Conservation (phyloP, 1,140 invertebrate species). For the Cyphomyrmex costatus region DNA sequence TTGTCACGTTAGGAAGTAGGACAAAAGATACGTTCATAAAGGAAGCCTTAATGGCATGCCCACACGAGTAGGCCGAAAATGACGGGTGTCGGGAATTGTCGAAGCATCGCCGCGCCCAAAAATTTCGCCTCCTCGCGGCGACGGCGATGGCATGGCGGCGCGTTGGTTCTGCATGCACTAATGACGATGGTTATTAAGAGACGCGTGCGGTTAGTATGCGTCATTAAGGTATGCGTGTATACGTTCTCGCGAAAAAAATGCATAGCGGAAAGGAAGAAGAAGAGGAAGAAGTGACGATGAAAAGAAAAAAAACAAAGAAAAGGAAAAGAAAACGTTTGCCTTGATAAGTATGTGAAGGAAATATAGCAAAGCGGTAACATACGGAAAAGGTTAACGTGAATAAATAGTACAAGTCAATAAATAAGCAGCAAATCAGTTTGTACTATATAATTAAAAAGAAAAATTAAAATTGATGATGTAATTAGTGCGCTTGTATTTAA, state of each 20-base stretch:
- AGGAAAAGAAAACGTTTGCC: slow-evolving; percentile 14
- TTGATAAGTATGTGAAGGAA: slow-evolving; percentile 9
- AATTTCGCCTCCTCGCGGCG: slow-evolving; percentile 70
- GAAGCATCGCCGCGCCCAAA: slow-evolving; percentile 67
- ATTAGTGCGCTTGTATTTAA: too few relatives aligned
- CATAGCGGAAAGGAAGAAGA: not conserved
- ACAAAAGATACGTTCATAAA: slow-evolving; percentile 31
- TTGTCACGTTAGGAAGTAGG: slow-evolving; percentile 18
- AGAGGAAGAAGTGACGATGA: not conserved
- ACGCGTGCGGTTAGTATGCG: slow-evolving; percentile 62
- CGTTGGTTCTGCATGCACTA: slow-evolving; percentile 75
- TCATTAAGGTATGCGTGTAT: slow-evolving; percentile 53
- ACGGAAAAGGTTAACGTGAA: not conserved
- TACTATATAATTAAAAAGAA: too few relatives aligned
- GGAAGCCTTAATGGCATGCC: slow-evolving; percentile 56
- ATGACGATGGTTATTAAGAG: slow-evolving; percentile 82
- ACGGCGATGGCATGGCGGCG: not conserved
- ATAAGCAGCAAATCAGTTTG: not conserved
- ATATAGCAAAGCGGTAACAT: not conserved
- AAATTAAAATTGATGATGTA: too few relatives aligned
- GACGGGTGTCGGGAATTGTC: slow-evolving; percentile 65
- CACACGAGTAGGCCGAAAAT: slow-evolving; percentile 58
- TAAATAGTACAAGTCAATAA: not conserved
- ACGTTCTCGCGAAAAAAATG: slow-evolving; percentile 52
- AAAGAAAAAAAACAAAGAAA: not conserved